Conservation (phyloP, 53 echinoderm and acorn worm genomes). For the Glandiceps talaboti region DNA sequence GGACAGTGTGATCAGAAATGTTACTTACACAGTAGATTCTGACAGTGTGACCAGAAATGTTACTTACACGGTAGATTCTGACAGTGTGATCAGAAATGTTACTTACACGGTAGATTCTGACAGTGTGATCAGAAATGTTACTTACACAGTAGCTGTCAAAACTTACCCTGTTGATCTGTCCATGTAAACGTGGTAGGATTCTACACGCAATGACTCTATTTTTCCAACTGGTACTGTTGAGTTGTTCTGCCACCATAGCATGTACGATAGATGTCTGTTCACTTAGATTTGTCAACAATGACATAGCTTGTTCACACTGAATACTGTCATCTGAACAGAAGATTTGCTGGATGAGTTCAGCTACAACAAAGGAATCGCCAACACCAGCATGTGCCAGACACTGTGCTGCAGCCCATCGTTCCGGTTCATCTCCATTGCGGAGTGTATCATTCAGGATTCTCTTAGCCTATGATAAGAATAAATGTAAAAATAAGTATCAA, state of each 20-base stretch:
- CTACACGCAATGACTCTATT: conserved; percentile 78
- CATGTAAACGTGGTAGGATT: conserved; percentile 61
- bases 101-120: too few species aligned
- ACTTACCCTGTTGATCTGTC: conserved; percentile 75
- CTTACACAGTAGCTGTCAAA: too few species aligned
- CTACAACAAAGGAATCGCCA: conserved; percentile 85
- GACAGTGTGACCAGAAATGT: too few species aligned
- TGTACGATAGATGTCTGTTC: conserved; percentile 64
- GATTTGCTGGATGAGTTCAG: conserved; percentile 76
- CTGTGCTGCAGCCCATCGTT: conserved; percentile 88
- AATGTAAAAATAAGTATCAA: too few species aligned
- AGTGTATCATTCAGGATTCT: conserved; percentile 55
- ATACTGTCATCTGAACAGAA: conserved; percentile 65
- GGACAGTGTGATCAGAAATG: too few species aligned
- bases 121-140: too few species aligned
- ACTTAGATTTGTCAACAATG: conserved; percentile 67
- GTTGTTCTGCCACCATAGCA: conserved; percentile 93
- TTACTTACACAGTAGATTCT: too few species aligned
- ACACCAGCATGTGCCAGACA: conserved; percentile 95
- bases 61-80: too few species aligned
- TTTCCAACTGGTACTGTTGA: conserved; percentile 95
- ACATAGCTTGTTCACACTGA: conserved; percentile 70
- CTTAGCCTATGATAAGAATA: too few species aligned
- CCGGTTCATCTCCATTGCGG: conserved; percentile 52
- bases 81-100: too few species aligned